Evolutionary conservation across 2,888 invertebrate species (phyloP), one percentile per base, ranked within the genome.

Genomic region (Lysandra bellargus): DNA sequence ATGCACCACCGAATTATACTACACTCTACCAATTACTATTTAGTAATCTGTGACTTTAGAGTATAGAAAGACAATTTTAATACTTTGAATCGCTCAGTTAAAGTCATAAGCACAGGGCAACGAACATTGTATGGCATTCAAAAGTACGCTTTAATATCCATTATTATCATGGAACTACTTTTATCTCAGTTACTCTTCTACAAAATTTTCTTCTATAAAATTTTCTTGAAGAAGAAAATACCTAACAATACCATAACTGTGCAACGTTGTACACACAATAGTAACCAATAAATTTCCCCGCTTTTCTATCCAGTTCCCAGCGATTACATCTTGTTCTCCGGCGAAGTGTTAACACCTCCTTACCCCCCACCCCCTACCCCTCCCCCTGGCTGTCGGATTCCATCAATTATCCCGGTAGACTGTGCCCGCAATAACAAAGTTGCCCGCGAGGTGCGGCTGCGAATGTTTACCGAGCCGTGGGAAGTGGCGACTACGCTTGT

Each of bases 391-490:
- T 33, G 69, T 69, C 69, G 69, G 33, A 33, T 33, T 69, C 69
- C 69, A 69, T 69, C 69, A 69, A 69, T 69, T 69, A 69, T 69
- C 33, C 30, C 69, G 14, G 69, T 37, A 37, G 69, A 69, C 69
- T 33, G 30, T 64, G 14, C 33, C 69, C 64, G 64, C 64, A 69
- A 69, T 69, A 69, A 69, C 33, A 33, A 69, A 37, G 69, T 69
- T 69, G 69, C 33, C 69, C 33, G 64, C 64, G 69, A 37, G 69
- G 69, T 69, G 69, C 30, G 33, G 69, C 33, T 69, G 69, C 30
- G 33, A 69, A 69, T 69, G 69, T 37, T 69, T 69, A 37, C 14
- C 33, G 69, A 69, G 69, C 33, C 30, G 33, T 1, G 33, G 64
- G 9, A 23, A 23, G 1, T 7, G 23, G 4, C 30, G 12, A 69